Evolutionary conservation across 2,113 vertebrate species (phyloP), one percentile per base, ranked within the genome.

Genomic region (Pangasianodon gigas): DNA sequence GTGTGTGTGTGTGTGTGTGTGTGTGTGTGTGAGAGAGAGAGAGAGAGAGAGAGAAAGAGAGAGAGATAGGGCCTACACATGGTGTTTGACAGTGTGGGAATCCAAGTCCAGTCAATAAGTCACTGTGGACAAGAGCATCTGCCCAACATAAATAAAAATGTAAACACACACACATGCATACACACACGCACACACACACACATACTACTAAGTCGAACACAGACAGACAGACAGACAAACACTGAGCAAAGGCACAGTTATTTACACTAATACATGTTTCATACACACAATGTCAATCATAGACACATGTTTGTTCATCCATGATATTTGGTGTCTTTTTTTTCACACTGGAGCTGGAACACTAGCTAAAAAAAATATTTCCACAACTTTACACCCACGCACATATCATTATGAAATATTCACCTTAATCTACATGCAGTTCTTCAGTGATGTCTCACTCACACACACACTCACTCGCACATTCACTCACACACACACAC

Each of bases 41-140:
- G 89, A 89, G 89, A 87, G 71, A 86, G 86, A 67, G 69, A 88
- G 81, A 88, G 69, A 85, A 71, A 80, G 81, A 90, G 80, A 87
- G 79, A 84, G 65, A 75, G 37, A 87, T 7, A 83, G 32, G 41
- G 54, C 26, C 79, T 81, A 58, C 41, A 44, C 84, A 80, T 60
- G 74, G 84, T 90, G 52, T 79, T 77, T 84, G 87, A 87, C 46
- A 60, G 58, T 84, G 60, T 90, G 89, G 82, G 87, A 90, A 91
- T 54, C 85, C 29, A 90, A 88, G 48, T 44, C 65, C 4, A 51
- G 85, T 71, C 60, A 69, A 21, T 58, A 80, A 67, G 84, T 86
- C 77, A 86, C 41, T 86, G 58, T 48, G 51, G 83, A 88, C 75
- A 82, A 74, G n/a, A 54, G 85, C 65, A 83, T 81, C 84, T 71